phyloP scores from a whole-genome alignment of 1,140 invertebrate genomes.

The Harlomillsia oculata region DNA sequence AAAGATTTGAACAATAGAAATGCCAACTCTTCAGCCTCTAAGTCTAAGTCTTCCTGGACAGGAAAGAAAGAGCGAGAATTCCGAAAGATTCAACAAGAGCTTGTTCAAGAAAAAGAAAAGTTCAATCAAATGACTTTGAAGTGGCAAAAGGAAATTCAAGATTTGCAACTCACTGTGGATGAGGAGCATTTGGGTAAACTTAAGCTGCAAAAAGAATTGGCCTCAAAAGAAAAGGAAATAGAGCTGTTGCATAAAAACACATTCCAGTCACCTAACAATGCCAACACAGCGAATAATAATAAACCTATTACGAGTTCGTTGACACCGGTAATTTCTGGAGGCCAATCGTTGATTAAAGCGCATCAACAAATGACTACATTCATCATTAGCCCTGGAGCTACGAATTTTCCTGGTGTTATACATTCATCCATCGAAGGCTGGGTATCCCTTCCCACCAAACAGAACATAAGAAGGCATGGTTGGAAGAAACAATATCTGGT shows the following conservation, averaged over 20 bases:
- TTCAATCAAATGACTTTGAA: constrained; percentile 76
- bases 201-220: constrained; percentile 85
- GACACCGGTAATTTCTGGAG: constrained; percentile 26
- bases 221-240: constrained; percentile 91
- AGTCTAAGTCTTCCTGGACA: constrained; percentile 53
- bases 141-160: constrained; percentile 70
- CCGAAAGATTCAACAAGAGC: constrained; percentile 85
- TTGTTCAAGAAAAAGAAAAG: constrained; percentile 77
- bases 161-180: constrained; percentile 58
- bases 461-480: constrained; percentile 87
- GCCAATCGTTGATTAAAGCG: constrained; percentile 22
- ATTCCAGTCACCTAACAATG: constrained; percentile 48
- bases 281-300: too few species aligned
- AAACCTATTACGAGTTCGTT: constrained; percentile 34
- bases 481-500: constrained; percentile 97
- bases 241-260: constrained; percentile 75
- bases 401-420: too few species aligned
- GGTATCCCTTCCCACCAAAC: constrained; percentile 88
- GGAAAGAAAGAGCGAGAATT: constrained; percentile 91
- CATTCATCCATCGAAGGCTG: constrained; percentile 94
- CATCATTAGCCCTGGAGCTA: too few species aligned
- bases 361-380: too few species aligned
- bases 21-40: constrained; percentile 46
- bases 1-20: constrained; percentile 39
- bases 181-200: constrained; percentile 60